Conservation (phyloP, 1,140 invertebrate species). For the Harlomillsia oculata region DNA sequence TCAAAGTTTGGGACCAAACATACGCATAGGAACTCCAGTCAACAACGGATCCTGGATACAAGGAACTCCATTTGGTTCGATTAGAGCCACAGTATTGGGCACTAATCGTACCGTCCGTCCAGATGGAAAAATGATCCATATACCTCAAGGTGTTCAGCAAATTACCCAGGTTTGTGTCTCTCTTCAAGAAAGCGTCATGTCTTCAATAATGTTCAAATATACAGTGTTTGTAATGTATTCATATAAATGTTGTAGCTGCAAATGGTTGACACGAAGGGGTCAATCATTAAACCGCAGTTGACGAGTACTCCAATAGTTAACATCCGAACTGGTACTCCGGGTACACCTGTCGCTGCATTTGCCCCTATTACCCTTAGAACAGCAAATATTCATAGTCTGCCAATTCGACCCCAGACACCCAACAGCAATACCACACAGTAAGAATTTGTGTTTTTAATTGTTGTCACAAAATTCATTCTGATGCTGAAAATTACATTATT, state of each 20-base stretch:
- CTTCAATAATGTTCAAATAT: neutral
- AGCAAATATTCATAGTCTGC: constrained; percentile 21
- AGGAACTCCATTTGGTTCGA: constrained; percentile 9
- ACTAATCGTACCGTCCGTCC: constrained; percentile 23
- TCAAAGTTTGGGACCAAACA: neutral
- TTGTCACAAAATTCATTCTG: neutral
- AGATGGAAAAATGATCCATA: constrained; percentile 34
- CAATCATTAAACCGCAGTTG: constrained; percentile 24
- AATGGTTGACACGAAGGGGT: constrained; percentile 32
- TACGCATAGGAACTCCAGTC: constrained; percentile 16
- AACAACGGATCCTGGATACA: constrained; percentile 35
- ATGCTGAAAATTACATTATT: neutral
- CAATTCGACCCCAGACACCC: constrained; percentile 21
- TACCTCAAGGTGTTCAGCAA: constrained; percentile 32
- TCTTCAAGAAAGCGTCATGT: neutral
- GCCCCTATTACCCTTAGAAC: constrained; percentile 31
- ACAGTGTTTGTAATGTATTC: neutral
- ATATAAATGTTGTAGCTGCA: constrained; percentile 17
- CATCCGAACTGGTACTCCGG: constrained; percentile 19
- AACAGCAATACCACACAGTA: constrained; percentile 26
- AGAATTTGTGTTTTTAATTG: constrained; percentile 1
- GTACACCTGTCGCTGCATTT: constrained; percentile 9
- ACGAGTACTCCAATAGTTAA: constrained; percentile 27
- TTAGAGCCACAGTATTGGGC: constrained; percentile 24
- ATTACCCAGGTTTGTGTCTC: constrained; percentile 21